These are phyloP conservation scores for Ifrita kowaldi DNA, from an alignment of 2,113 vertebrate species.

Conservation along the genomic window DNA sequence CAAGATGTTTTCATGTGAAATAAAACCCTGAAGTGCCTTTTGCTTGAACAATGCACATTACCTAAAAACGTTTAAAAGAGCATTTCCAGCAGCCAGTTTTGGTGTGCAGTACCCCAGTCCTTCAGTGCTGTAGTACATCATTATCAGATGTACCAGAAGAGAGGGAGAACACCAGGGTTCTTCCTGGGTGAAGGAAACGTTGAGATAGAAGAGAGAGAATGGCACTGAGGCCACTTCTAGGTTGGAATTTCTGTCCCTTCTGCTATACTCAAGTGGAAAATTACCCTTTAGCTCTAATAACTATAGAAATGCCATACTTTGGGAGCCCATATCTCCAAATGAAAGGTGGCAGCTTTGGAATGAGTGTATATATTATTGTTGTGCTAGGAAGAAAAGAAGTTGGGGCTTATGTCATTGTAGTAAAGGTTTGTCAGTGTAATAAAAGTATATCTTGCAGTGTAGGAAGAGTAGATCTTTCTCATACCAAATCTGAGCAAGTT, in stretches of 20 bases:
- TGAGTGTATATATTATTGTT: not conserved
- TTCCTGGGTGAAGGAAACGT: accelerated
- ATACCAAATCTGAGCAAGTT: not conserved
- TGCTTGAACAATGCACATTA: not conserved
- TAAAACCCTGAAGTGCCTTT: not conserved
- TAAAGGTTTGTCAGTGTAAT: not conserved
- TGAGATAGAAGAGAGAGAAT: not conserved
- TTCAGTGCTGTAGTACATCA: not conserved
- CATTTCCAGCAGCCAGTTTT: not conserved
- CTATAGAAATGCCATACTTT: not conserved
- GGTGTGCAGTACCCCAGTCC: not conserved
- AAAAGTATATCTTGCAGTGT: not conserved
- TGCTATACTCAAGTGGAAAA: not conserved
- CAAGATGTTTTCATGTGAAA: not conserved
- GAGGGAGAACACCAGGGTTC: not conserved
- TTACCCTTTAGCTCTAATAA: not conserved
- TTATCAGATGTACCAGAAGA: not conserved
- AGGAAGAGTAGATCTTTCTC: not conserved
- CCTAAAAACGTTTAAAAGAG: not conserved
- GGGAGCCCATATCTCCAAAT: not conserved
- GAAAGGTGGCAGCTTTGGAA: not conserved
- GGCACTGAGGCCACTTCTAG: not conserved
- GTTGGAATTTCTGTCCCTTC: not conserved
- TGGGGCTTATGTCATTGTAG: not conserved
- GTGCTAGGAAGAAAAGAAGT: not conserved